A percentile compares a stretch with the other conserved stretches of the same genome.
phyloP scores from a whole-genome alignment of 2,113 vertebrate species.

The Nothocercus julius region DNA sequence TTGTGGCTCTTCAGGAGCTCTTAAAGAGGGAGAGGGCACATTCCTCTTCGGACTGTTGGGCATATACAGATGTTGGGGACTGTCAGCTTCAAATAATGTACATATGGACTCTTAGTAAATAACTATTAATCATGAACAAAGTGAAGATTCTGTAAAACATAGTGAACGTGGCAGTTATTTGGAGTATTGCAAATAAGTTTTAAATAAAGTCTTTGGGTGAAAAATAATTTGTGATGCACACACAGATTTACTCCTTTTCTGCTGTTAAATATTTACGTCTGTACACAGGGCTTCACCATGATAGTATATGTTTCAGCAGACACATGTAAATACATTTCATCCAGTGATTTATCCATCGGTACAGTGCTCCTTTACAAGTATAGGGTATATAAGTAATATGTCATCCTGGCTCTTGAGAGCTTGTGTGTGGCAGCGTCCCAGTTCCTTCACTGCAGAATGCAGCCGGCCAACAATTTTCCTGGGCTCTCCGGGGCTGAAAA shows the following conservation, averaged over 20 bases:
- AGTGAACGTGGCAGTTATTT: background rate
- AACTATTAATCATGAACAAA: background rate
- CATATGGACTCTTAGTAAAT: background rate
- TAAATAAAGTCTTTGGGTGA: background rate
- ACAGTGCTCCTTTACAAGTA: background rate
- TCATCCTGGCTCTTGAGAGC: background rate
- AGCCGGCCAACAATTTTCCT: background rate
- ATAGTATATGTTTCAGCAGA: background rate
- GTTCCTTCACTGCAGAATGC: background rate
- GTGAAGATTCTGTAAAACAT: background rate
- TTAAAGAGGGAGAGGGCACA: background rate
- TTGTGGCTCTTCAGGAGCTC: background rate
- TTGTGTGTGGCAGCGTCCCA: background rate
- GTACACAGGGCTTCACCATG: background rate
- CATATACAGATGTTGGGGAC: background rate
- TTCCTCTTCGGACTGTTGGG: background rate
- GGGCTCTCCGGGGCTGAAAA: background rate
- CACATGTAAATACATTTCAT: constrained; percentile 19
- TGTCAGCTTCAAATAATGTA: background rate
- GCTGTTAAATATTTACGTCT: constrained; percentile 53
- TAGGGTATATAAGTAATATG: background rate
- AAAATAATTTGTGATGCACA: background rate
- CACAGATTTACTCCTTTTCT: background rate
- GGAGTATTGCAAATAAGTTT: background rate
- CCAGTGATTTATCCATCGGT: constrained; percentile 16